phyloP scores from a whole-genome alignment of 35 echinoderm and acorn worm species.

The Ophioderma brevispina region DNA sequence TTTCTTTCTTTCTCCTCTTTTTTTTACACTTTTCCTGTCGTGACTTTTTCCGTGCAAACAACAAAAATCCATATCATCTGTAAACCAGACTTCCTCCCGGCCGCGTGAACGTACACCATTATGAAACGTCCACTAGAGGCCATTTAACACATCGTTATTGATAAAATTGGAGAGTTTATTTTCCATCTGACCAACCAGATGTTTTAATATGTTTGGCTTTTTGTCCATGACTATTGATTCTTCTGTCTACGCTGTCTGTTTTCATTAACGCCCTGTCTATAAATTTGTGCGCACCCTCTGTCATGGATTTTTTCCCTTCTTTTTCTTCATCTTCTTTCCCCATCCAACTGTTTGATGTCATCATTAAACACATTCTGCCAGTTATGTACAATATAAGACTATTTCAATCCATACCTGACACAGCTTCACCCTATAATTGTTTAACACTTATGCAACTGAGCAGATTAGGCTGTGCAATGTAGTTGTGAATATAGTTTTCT shows the following conservation, averaged over 20 bases:
- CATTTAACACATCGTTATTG: background rate
- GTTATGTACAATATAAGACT: no score
- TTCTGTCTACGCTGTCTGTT: background rate
- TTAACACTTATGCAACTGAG: no score
- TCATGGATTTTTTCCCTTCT: background rate
- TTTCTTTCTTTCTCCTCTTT: background rate
- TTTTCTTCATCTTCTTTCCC: no score
- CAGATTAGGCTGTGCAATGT: no score
- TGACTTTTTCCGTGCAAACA: background rate
- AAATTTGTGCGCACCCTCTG: background rate
- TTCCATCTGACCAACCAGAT: conserved; percentile 8
- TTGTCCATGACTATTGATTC: background rate
- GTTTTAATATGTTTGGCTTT: background rate
- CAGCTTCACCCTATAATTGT: no score
- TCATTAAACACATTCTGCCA: no score
- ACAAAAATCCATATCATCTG: background rate
- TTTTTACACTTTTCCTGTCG: background rate
- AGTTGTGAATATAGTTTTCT: no score
- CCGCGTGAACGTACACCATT: background rate
- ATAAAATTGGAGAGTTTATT: background rate
- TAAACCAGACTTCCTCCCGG: background rate
- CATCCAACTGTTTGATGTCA: no score
- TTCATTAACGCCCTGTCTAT: background rate
- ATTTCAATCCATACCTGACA: no score
- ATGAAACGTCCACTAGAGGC: background rate